Percentiles rank a stretch among this genome's conserved stretches.
Conservation (phyloP, 2,888 invertebrate genomes). For the Agapostemon virescens region DNA sequence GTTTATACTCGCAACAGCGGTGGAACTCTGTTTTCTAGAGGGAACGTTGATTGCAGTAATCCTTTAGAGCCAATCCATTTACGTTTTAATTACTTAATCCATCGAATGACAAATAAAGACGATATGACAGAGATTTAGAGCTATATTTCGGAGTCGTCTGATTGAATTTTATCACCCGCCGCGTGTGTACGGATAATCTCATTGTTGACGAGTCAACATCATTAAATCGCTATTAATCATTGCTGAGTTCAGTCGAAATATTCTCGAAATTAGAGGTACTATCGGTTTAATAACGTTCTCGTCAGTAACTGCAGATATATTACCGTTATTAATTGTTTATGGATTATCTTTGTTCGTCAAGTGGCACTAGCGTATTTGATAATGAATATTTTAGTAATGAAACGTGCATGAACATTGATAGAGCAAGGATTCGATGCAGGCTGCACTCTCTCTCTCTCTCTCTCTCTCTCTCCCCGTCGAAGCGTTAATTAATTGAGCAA, state of each 20-base stretch:
- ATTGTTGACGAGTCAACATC: not conserved
- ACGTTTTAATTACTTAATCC: conserved; percentile 6
- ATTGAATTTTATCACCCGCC: not conserved
- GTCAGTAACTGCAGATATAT: not conserved
- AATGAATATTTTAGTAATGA: conserved; percentile 6
- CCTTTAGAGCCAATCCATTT: not conserved
- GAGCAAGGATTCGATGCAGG: not conserved
- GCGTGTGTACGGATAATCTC: not conserved
- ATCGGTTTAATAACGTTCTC: not conserved
- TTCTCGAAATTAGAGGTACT: not conserved
- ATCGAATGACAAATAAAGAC: not conserved
- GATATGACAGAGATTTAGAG: not conserved
- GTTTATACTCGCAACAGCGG: not conserved
- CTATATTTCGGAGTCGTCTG: not conserved
- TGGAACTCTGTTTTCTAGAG: not conserved
- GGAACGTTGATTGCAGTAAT: not conserved
- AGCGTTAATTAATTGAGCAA: conserved; percentile 3
- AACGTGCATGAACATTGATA: not conserved
- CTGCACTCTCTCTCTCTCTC: not conserved
- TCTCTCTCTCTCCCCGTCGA: not conserved
- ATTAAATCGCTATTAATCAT: conserved; percentile 8
- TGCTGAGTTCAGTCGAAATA: not conserved
- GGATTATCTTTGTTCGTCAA: conserved; percentile 7
- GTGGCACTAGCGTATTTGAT: not conserved
- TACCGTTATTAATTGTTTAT: conserved; percentile 1